Conservation (phyloP, 2,888 invertebrate genomes). For the Conops quadrifasciatus region DNA sequence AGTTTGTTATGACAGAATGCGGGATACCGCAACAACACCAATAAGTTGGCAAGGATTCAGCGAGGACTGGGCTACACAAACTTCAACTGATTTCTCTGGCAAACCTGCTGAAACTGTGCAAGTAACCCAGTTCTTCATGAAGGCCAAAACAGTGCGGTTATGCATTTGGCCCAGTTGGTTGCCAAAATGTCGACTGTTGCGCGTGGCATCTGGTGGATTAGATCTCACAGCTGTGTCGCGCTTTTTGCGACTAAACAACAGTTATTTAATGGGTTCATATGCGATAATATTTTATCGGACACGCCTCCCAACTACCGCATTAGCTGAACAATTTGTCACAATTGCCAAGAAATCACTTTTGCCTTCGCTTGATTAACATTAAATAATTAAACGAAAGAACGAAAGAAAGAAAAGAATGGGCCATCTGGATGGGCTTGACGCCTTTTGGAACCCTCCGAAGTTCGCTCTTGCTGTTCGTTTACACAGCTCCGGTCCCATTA, state of each 20-base stretch:
- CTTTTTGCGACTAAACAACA: too few species aligned
- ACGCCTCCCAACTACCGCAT: too few species aligned
- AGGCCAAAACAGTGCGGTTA: not conserved
- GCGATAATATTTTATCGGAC: too few species aligned
- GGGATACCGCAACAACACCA: not conserved
- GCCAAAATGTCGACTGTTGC: not conserved
- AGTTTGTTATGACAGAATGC: not conserved
- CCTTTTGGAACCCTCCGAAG: too few species aligned
- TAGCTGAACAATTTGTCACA: slow-evolving; percentile 28
- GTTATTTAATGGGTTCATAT: too few species aligned
- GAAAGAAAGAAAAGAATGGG: too few species aligned
- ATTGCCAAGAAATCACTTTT: slow-evolving; percentile 23
- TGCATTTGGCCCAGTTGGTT: not conserved
- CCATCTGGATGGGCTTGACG: not conserved
- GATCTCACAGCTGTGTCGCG: too few species aligned
- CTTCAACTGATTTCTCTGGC: not conserved
- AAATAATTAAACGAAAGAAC: slow-evolving; percentile 21
- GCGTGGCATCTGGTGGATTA: not conserved
- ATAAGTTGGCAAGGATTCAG: too few species aligned
- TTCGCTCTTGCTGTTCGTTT: too few species aligned
- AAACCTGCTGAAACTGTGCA: not conserved
- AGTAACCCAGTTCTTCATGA: not conserved
- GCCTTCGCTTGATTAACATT: slow-evolving; percentile 15
- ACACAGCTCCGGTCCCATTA: too few species aligned
- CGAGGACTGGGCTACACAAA: too few species aligned